phyloP scores from a whole-genome alignment of 2,888 invertebrate species.

The Hirtodrosophila trivittata region DNA sequence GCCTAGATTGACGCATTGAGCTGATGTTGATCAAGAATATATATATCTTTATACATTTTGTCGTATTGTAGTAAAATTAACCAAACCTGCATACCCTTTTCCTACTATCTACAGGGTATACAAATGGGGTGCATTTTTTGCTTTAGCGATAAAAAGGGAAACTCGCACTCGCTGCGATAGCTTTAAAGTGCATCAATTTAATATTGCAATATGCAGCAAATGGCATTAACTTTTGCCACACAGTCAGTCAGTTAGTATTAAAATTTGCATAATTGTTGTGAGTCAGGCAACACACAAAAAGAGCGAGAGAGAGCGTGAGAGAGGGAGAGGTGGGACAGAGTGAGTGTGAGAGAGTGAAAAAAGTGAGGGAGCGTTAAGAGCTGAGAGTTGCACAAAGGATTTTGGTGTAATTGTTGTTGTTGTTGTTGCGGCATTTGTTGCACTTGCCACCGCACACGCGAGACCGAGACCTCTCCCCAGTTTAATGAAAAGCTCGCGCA shows the following conservation, averaged over 20 bases:
- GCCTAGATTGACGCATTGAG: no score
- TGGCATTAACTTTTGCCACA: constrained; percentile 65
- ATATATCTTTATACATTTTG: no score
- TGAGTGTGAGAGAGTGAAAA: neutral
- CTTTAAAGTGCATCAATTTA: constrained; percentile 73
- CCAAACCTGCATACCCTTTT: no score
- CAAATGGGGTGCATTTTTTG: constrained; percentile 7
- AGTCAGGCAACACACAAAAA: constrained; percentile 36
- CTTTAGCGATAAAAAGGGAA: constrained; percentile 5
- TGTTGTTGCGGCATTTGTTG: constrained; percentile 24
- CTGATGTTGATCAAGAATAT: no score
- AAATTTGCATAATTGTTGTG: constrained; percentile 71
- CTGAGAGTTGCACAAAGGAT: constrained; percentile 9
- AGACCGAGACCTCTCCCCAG: constrained; percentile 3
- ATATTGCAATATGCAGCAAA: constrained; percentile 70
- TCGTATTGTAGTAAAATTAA: no score
- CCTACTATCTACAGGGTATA: neutral
- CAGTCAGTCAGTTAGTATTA: constrained; percentile 34
- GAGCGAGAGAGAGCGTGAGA: constrained; percentile 3
- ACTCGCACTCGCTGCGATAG: constrained; percentile 18
- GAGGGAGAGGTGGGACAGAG: constrained; percentile 1
- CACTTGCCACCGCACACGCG: neutral
- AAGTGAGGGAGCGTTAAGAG: neutral
- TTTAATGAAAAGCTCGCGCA: constrained; percentile 51
- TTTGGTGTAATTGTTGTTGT: constrained; percentile 26